Percentiles rank a stretch among this genome's conserved stretches.
Evolutionary conservation across 2,113 vertebrate genomes (phyloP).

Genomic region (Sinosuthora webbiana): DNA sequence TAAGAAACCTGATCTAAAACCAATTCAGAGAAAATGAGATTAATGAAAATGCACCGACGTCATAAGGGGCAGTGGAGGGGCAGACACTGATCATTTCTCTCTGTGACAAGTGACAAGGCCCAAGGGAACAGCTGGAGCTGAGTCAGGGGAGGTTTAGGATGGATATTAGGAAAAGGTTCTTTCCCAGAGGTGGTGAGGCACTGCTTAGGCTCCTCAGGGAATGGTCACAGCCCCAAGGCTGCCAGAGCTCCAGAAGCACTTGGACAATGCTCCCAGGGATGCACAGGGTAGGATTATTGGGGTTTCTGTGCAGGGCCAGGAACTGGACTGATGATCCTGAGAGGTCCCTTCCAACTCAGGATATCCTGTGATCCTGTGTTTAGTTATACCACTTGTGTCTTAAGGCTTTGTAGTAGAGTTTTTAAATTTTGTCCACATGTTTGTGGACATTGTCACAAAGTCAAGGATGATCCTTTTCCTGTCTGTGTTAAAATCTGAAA

Average conservation of each 20-base stretch:
- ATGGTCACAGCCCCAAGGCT: fast-evolving
- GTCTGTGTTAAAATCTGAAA: neutral
- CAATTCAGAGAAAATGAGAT: neutral
- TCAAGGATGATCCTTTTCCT: neutral
- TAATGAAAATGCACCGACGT: neutral
- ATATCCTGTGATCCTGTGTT: neutral
- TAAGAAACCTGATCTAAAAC: neutral
- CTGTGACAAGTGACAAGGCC: neutral
- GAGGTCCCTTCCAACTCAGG: neutral
- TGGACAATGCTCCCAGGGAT: fast-evolving
- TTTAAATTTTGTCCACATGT: neutral
- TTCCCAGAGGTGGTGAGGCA: neutral
- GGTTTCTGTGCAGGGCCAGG: neutral
- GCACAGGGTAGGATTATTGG: neutral
- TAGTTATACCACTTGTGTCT: neutral
- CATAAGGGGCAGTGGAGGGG: neutral
- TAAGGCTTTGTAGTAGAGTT: neutral
- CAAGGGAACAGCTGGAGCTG: neutral
- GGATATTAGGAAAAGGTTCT: neutral
- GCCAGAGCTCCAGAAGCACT: fast-evolving
- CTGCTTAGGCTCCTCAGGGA: neutral
- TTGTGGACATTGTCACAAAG: neutral
- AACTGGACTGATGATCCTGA: neutral
- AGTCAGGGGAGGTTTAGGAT: neutral
- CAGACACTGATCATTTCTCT: neutral